Base-by-base conservation (phyloP, 2,888 invertebrate species). In the Caenorhabditis panamensis region DNA sequence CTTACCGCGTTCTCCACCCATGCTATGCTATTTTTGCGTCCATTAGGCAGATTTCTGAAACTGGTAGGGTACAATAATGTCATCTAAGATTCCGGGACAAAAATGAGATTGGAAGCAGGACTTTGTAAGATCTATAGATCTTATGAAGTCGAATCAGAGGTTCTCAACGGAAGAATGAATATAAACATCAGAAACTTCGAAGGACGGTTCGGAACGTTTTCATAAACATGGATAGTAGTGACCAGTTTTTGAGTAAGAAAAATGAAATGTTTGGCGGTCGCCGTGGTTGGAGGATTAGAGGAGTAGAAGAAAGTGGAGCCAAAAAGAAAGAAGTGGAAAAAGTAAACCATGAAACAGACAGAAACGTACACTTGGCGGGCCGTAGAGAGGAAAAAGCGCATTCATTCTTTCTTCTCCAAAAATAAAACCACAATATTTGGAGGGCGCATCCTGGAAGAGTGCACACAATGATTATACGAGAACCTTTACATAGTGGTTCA, bases 1-100 rank as follows among this genome's bases (percentile, higher is more conserved):
- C 26, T 20, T 26, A 71, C 71, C 71, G 61, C 71, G 61, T 71
- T 71, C 71, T 71, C 71, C 71, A 47, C 71, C 71, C 71, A 71
- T 71, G 51, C 24, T 53, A 8, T 13, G 2, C 51, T 24, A 31
- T 24, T 16, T 1, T 51, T 24, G 47, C 59, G 36, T 37, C 37
- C 59, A 61, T 61, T 37, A 24, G 47, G 20, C 41, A 16, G 37
- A 22, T 18, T 31, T 56, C 66, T 66, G 53, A 26, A 64, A 51
- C n/a, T n/a, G n/a, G n/a, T n/a, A n/a, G n/a, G n/a, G 9, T 41
- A 13, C 8, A 41, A 41, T 13, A 41, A 41, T 11, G 41, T 41
- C 2, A 41, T 41, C 13, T 41, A 2, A 2, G 9, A 31, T 6
- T 4, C 4, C 9, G 31, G 9, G 31, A 31, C 31, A 31, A 31